These are phyloP conservation scores for Camponotus floridanus DNA, from an alignment of 1,140 invertebrate genomes.

Conservation along the genomic window DNA sequence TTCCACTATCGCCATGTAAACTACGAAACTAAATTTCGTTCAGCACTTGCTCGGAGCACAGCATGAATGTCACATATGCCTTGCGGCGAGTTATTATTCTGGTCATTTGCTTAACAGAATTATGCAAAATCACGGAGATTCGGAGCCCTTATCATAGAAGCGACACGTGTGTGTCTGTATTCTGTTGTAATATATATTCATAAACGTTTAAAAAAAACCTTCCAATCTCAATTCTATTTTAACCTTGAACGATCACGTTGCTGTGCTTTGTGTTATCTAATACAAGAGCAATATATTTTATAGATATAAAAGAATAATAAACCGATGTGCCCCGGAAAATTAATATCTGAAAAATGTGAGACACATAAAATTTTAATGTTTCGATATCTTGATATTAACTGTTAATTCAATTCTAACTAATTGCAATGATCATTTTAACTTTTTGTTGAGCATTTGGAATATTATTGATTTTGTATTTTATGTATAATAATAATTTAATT, in stretches of 20 bases:
- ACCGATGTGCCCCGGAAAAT: neutral
- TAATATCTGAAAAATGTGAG: slow-evolving; percentile 21
- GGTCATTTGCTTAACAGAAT: slow-evolving; percentile 77
- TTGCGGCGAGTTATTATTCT: slow-evolving; percentile 74
- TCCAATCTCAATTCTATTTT: slow-evolving; percentile 48
- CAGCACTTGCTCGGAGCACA: slow-evolving; percentile 18
- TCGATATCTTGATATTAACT: slow-evolving; percentile 9
- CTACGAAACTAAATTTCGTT: slow-evolving; percentile 67
- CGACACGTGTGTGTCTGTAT: slow-evolving; percentile 63
- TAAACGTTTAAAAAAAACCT: slow-evolving; percentile 60
- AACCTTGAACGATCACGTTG: slow-evolving; percentile 33
- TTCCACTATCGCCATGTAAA: slow-evolving; percentile 73
- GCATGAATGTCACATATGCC: slow-evolving; percentile 72
- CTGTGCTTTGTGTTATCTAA: slow-evolving; percentile 21
- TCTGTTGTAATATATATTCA: slow-evolving; percentile 69
- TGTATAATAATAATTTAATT: neutral
- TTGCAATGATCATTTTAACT: slow-evolving; percentile 10
- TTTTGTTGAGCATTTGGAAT: slow-evolving; percentile 2
- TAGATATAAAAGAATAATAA: slow-evolving; percentile 48
- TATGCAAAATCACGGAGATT: slow-evolving; percentile 73
- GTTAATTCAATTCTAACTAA: slow-evolving; percentile 4
- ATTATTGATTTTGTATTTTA: neutral
- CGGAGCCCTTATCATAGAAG: slow-evolving; percentile 65
- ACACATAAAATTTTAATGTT: slow-evolving; percentile 38
- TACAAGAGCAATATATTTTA: slow-evolving; percentile 41